These are phyloP conservation scores for Drosophila fungiperda DNA, from an alignment of 2,888 invertebrate species.

Conservation along the genomic window DNA sequence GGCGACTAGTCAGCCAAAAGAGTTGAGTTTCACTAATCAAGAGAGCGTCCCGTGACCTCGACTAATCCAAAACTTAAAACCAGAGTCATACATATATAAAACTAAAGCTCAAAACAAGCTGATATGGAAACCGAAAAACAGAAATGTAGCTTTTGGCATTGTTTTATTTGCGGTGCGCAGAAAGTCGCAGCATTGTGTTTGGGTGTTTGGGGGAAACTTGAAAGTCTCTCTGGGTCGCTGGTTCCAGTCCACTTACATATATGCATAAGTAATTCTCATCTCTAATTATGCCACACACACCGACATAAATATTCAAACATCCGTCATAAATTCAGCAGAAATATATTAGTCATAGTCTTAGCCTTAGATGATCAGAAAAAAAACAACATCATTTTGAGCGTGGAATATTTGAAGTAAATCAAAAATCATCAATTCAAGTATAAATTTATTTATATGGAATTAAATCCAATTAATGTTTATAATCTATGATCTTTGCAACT, in stretches of 20 bases:
- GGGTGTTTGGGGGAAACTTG: conserved; percentile 14
- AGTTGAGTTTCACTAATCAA: conserved; percentile 56
- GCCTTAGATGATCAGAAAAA: background rate
- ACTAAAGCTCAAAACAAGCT: conserved; percentile 36
- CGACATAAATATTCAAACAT: conserved; percentile 28
- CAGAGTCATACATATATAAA: background rate
- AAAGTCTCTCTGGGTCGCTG: background rate
- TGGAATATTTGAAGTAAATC: background rate
- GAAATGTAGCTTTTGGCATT: conserved; percentile 32
- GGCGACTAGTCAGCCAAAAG: conserved; percentile 32
- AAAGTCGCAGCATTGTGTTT: conserved; percentile 52
- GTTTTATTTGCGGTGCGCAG: conserved; percentile 29
- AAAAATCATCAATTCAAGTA: background rate
- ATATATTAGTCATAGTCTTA: conserved; percentile 1
- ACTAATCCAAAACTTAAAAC: conserved; percentile 28
- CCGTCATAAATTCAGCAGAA: conserved; percentile 3
- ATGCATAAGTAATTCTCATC: conserved; percentile 44
- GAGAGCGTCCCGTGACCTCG: conserved; percentile 68
- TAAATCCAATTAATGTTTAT: background rate
- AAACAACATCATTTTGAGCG: background rate
- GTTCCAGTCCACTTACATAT: conserved; percentile 57
- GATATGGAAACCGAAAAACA: conserved; percentile 39
- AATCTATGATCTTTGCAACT: background rate
- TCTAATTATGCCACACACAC: conserved; percentile 8
- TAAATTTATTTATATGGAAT: background rate